A percentile compares a stretch with the other conserved stretches of the same genome.
Evolutionary conservation across 2,113 vertebrate species (phyloP).

Genomic region (Seriola dumerili): DNA sequence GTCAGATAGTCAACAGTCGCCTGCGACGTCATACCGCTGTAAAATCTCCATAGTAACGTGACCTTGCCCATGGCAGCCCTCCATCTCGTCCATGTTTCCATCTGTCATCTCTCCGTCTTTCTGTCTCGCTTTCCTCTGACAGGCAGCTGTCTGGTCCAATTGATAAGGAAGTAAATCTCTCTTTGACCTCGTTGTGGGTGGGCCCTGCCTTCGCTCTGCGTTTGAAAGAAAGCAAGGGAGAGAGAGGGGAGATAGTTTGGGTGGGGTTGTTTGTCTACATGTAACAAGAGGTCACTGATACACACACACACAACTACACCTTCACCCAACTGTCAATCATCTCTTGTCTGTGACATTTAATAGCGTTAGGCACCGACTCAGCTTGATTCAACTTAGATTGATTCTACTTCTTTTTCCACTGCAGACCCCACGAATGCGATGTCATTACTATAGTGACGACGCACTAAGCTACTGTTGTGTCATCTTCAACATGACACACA

Average conservation of each 20-base stretch:
- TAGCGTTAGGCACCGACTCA: too few species aligned
- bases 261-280: conserved; percentile 58
- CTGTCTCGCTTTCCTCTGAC: conserved; percentile 61
- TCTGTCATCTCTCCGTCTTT: conserved; percentile 53
- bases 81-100: conserved; percentile 36
- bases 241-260: conserved; percentile 17
- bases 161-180: conserved; percentile 65
- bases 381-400: too few species aligned
- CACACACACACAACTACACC: background rate
- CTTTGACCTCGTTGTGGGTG: conserved; percentile 64
- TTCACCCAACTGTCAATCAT: conserved; percentile 32
- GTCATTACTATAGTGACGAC: too few species aligned
- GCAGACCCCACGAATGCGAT: too few species aligned
- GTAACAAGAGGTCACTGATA: conserved; percentile 42
- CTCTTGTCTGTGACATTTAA: conserved; percentile 14
- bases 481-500: too few species aligned
- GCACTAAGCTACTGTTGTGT: too few species aligned
- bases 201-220: conserved; percentile 32
- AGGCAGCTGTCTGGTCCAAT: conserved; percentile 71
- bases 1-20: conserved; percentile 66
- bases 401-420: too few species aligned
- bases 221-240: background rate
- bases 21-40: conserved; percentile 59
- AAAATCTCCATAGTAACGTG: conserved; percentile 70
- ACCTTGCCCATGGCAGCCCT: conserved; percentile 72